These are phyloP conservation scores for Lasioglossum pauxillum DNA, from an alignment of 2,888 invertebrate genomes.

Conservation along the genomic window DNA sequence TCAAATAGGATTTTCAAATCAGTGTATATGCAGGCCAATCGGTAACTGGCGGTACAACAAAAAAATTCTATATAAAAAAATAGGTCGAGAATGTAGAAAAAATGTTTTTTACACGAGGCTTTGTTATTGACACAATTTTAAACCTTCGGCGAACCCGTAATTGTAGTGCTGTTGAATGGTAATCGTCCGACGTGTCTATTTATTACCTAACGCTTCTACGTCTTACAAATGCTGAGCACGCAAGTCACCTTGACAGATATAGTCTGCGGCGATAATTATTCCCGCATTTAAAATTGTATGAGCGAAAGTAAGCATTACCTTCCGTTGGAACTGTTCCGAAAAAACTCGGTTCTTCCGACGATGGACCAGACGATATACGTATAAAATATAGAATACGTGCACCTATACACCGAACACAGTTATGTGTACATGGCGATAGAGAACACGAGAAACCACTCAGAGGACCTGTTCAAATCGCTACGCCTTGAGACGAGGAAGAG, in stretches of 20 bases:
- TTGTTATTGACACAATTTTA: neutral
- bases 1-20: neutral
- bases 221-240: neutral
- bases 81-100: neutral
- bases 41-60: neutral
- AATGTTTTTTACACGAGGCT: neutral
- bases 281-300: neutral
- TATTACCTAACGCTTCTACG: neutral
- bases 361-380: constrained; percentile 1
- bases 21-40: neutral
- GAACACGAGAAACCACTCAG: constrained; percentile 73
- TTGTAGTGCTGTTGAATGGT: too few species aligned
- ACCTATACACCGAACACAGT: constrained; percentile 17
- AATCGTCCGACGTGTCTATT: neutral
- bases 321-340: neutral
- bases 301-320: neutral
- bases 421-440: constrained; percentile 54
- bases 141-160: neutral
- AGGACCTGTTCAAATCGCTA: constrained; percentile 53
- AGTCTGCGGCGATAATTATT: neutral
- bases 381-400: constrained; percentile 40
- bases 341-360: constrained; percentile 4
- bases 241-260: neutral
- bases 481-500: constrained; percentile 47
- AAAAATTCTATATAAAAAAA: neutral